A percentile compares a stretch with the other conserved stretches of the same genome.
Conservation (phyloP, 2,797 vertebrate genomes). For the Cichlasoma orientale region DNA sequence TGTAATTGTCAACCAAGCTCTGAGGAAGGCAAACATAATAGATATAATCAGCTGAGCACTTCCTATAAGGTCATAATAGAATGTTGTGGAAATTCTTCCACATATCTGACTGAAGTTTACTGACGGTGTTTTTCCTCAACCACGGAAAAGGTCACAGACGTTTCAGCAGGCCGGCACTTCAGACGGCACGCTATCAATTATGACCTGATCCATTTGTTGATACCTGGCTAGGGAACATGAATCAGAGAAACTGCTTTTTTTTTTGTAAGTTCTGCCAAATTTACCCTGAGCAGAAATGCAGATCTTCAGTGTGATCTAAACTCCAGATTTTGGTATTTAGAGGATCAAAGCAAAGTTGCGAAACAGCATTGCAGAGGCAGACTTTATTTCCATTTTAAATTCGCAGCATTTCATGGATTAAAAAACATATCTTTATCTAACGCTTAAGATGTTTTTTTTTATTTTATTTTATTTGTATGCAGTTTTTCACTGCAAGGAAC, state of each 20-base stretch:
- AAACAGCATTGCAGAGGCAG: neutral
- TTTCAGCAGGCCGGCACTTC: conserved; percentile 45
- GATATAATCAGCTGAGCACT: conserved; percentile 57
- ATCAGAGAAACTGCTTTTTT: conserved; percentile 12
- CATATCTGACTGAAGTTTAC: conserved; percentile 46
- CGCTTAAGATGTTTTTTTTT: neutral
- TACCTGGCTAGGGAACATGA: conserved; percentile 26
- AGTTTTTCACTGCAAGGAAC: conserved; percentile 17
- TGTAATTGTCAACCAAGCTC: conserved; percentile 68
- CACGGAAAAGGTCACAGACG: conserved; percentile 63
- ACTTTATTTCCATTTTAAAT: conserved; percentile 4
- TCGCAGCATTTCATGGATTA: conserved; percentile 2
- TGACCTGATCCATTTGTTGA: conserved; percentile 39
- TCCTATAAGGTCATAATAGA: conserved; percentile 58
- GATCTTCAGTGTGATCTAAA: neutral
- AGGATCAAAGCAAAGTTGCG: conserved; percentile 5
- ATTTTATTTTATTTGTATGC: conserved; percentile 18
- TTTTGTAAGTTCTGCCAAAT: conserved; percentile 6
- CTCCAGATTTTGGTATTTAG: neutral
- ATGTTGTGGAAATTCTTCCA: conserved; percentile 48
- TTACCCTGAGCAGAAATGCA: neutral
- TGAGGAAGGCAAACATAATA: conserved; percentile 65
- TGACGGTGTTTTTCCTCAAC: conserved; percentile 50
- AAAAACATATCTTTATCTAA: neutral
- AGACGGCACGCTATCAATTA: conserved; percentile 59